phyloP scores from a whole-genome alignment of 2,888 invertebrate genomes.

The Phrixothrix hirtus region DNA sequence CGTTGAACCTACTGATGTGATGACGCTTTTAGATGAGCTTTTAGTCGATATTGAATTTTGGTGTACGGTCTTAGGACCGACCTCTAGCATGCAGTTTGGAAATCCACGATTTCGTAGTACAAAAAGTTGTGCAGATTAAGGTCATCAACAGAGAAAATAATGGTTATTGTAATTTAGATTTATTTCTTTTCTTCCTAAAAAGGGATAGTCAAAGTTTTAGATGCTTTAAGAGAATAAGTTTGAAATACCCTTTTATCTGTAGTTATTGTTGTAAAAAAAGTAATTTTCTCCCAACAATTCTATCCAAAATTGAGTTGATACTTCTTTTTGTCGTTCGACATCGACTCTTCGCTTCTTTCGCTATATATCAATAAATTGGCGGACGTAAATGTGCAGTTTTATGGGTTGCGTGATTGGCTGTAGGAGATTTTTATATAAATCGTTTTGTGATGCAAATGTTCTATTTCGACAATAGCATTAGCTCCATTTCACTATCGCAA shows the following conservation, averaged over 20 bases:
- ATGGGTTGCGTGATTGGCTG: constrained; percentile 22
- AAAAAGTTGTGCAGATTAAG: no score
- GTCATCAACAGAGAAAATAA: no score
- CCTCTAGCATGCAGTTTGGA: no score
- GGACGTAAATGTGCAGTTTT: constrained; percentile 21
- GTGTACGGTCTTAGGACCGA: constrained; percentile 8
- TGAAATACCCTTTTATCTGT: constrained; percentile 2
- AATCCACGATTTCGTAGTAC: no score
- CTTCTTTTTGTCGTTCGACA: constrained; percentile 19
- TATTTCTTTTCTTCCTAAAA: no score
- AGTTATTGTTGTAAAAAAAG: constrained; percentile 7
- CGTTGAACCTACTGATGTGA: constrained; percentile 3
- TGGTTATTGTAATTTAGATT: no score
- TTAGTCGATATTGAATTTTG: constrained; percentile 19
- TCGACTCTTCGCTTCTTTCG: constrained; percentile 14
- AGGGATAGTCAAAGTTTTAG: no score
- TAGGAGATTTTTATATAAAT: constrained; percentile 20
- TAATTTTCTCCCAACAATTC: constrained; percentile 20
- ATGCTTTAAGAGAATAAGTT: not conserved
- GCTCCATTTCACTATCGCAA: constrained; percentile 9
- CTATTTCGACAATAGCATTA: constrained; percentile 12
- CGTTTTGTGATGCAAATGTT: constrained; percentile 19
- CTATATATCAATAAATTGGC: constrained; percentile 21
- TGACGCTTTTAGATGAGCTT: constrained; percentile 11
- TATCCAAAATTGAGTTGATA: constrained; percentile 16